These are phyloP conservation scores for Eulemur macaco DNA, from an alignment of 2,113 vertebrate species.

Conservation along the genomic window DNA sequence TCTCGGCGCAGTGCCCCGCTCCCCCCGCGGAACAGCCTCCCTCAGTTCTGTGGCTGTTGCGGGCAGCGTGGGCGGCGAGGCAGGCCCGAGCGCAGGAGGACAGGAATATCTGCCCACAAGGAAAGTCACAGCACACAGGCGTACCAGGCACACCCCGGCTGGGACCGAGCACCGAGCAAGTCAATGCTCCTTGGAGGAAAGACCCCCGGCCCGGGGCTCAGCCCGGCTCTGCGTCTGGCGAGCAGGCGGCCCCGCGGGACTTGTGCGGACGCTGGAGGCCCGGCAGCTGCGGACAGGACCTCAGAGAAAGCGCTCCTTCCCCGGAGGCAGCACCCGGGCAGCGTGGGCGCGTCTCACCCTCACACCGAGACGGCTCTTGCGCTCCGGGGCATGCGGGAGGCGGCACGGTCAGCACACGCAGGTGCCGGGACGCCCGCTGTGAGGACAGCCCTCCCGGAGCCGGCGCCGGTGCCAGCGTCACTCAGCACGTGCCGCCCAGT, in stretches of 20 bases:
- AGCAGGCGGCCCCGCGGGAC: constrained; percentile 43
- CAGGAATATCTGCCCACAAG: constrained; percentile 9
- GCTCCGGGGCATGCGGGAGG: neutral
- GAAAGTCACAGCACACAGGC: too few species aligned
- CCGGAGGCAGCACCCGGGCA: constrained; percentile 80
- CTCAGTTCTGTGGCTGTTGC: neutral
- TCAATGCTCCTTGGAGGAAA: neutral
- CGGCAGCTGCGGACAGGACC: constrained; percentile 83
- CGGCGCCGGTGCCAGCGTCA: neutral
- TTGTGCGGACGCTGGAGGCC: constrained; percentile 81
- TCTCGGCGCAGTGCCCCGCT: neutral
- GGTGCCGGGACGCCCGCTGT: neutral
- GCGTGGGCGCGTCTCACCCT: constrained; percentile 63
- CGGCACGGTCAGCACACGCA: neutral
- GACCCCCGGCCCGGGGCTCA: neutral
- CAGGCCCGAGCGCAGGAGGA: neutral
- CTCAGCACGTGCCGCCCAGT: neutral
- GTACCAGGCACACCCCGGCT: too few species aligned
- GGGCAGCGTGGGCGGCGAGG: neutral
- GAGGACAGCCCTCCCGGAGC: neutral
- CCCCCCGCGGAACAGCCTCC: neutral
- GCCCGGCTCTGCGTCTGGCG: neutral
- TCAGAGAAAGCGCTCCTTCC: constrained; percentile 83
- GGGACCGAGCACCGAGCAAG: neutral
- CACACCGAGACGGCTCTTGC: neutral